Percentiles rank a stretch among this genome's conserved stretches.
Evolutionary conservation across 2,797 vertebrate species (phyloP).

Genomic region (Pitangus sulphuratus): DNA sequence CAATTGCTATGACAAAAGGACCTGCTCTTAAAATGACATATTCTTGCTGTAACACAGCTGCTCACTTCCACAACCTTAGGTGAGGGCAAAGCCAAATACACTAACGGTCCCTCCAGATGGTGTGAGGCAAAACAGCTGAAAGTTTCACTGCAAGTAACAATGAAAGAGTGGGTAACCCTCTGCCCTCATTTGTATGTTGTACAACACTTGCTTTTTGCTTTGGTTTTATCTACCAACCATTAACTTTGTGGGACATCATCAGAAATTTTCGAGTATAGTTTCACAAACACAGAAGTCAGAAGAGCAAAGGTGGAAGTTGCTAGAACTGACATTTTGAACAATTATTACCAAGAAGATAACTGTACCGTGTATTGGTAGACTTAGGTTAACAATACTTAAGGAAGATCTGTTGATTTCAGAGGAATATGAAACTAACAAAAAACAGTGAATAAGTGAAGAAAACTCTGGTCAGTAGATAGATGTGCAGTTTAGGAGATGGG

Average conservation of each 20-base stretch:
- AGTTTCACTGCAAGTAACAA: neutral
- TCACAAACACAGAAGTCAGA: neutral
- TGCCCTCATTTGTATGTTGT: neutral
- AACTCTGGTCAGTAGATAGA: neutral
- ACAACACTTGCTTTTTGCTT: neutral
- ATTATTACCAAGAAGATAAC: neutral
- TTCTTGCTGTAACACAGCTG: neutral
- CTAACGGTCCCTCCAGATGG: neutral
- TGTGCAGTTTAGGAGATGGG: neutral
- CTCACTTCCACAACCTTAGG: neutral
- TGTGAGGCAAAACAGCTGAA: neutral
- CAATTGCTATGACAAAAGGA: neutral
- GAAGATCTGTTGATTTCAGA: neutral
- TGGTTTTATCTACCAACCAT: neutral
- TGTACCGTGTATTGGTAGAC: neutral
- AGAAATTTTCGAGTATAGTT: neutral
- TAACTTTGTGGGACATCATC: neutral
- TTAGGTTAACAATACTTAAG: neutral
- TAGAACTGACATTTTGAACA: neutral
- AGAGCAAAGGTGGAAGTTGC: neutral
- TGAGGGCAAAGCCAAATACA: neutral
- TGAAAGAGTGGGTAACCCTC: neutral
- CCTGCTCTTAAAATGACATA: neutral
- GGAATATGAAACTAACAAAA: neutral
- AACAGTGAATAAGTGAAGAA: neutral